These are phyloP conservation scores for Macaca nemestrina DNA, from an alignment of 2,113 vertebrate genomes.

Conservation along the genomic window DNA sequence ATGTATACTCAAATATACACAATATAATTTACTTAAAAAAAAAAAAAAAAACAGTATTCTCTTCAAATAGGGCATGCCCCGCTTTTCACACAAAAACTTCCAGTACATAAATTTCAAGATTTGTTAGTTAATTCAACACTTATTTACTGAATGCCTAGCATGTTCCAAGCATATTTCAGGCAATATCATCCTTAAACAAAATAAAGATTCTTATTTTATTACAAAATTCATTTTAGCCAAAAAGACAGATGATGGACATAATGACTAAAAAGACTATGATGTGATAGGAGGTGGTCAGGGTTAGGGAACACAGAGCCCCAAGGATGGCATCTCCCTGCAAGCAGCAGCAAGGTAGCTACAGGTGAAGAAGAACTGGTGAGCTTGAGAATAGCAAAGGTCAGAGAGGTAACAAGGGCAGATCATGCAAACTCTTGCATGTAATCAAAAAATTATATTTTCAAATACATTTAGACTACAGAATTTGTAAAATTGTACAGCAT, in stretches of 20 bases:
- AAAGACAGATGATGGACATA: neutral
- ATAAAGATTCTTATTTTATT: neutral
- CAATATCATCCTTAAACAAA: neutral
- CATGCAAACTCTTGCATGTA: rapidly evolving
- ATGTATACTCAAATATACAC: neutral
- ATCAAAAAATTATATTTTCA: neutral
- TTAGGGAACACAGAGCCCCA: neutral
- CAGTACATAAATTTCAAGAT: neutral
- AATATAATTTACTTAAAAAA: neutral
- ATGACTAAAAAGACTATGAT: neutral
- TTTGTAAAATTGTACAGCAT: neutral
- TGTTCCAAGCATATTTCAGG: neutral
- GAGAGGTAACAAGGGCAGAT: neutral
- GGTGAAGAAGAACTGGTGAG: neutral
- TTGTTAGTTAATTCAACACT: neutral
- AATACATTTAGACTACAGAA: neutral
- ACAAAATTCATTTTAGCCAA: neutral
- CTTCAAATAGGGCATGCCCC: neutral
- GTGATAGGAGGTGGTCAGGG: neutral
- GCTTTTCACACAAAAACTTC: neutral
- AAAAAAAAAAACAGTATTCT: neutral
- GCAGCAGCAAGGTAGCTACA: neutral
- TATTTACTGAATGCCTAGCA: neutral
- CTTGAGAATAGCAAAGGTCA: neutral
- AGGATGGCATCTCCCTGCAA: neutral